Conservation (phyloP, 2,797 vertebrate species). For the Sebastes itinus region DNA sequence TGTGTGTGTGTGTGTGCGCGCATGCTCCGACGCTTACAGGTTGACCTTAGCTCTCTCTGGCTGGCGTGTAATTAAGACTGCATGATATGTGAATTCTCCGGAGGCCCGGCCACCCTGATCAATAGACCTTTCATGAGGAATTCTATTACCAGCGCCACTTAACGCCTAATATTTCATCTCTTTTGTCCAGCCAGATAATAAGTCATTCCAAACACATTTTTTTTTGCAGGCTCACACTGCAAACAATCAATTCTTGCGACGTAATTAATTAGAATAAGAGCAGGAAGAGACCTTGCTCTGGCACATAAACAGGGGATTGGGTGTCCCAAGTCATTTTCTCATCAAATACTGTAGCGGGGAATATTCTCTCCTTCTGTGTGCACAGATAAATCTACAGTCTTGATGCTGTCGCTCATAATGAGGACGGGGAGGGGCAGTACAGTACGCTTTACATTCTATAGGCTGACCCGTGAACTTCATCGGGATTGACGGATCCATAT, state of each 20-base stretch:
- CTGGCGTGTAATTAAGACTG: slow-evolving; percentile 80
- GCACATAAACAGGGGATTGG: slow-evolving; percentile 46
- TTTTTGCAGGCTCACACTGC: slow-evolving; percentile 64
- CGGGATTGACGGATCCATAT: slow-evolving; percentile 18
- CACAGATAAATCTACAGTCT: neutral
- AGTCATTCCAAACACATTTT: slow-evolving; percentile 81
- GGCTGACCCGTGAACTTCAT: slow-evolving; percentile 21
- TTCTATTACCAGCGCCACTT: slow-evolving; percentile 84
- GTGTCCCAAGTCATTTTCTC: slow-evolving; percentile 56
- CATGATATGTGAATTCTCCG: slow-evolving; percentile 77
- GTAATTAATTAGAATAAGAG: slow-evolving; percentile 78
- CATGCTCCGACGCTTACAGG: slow-evolving; percentile 22
- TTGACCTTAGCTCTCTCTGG: slow-evolving; percentile 59
- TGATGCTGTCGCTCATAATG: slow-evolving; percentile 1
- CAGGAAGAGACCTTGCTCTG: slow-evolving; percentile 64
- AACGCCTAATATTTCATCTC: slow-evolving; percentile 86
- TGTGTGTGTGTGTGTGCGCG: no score
- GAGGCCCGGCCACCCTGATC: slow-evolving; percentile 76
- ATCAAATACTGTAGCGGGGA: slow-evolving; percentile 16
- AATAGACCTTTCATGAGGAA: slow-evolving; percentile 83
- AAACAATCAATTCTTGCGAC: slow-evolving; percentile 82
- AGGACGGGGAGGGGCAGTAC: neutral
- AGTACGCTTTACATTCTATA: slow-evolving; percentile 14
- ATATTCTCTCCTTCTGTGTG: slow-evolving; percentile 4
- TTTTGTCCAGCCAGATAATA: slow-evolving; percentile 80